Conservation (phyloP, 2,113 vertebrate genomes). For the Turdus rufiventris region DNA sequence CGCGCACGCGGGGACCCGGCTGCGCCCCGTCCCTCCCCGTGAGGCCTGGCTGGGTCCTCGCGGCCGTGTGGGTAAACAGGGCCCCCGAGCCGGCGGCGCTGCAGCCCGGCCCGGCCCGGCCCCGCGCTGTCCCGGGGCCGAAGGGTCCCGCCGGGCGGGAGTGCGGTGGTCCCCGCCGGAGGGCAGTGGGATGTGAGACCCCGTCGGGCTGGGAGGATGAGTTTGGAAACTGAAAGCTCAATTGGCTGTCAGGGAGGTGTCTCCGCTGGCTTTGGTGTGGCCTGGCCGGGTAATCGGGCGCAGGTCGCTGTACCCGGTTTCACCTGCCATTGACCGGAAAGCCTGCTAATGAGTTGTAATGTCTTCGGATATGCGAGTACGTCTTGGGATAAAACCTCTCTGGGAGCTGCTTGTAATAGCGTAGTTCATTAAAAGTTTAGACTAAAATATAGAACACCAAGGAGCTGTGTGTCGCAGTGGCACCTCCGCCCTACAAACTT, state of each 20-base stretch:
- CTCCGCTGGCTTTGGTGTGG: background rate
- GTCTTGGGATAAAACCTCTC: background rate
- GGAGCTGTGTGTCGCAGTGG: background rate
- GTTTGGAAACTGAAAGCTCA: background rate
- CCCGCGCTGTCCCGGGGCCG: too few species aligned
- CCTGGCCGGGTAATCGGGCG: background rate
- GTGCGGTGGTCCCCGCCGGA: too few species aligned
- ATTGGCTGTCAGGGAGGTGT: background rate
- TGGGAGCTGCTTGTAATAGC: too few species aligned
- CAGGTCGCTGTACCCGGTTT: background rate
- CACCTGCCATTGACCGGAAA: background rate
- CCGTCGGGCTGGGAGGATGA: too few species aligned
- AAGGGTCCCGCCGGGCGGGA: too few species aligned
- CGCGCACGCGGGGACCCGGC: fast-evolving
- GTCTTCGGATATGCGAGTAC: fast-evolving
- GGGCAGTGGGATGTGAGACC: fast-evolving
- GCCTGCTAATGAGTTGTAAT: background rate
- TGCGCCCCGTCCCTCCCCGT: too few species aligned
- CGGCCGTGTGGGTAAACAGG: background rate
- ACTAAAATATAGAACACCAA: fast-evolving
- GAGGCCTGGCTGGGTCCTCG: background rate
- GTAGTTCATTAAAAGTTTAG: background rate
- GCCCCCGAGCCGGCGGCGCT: background rate
- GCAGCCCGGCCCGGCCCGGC: background rate
- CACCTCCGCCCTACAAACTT: background rate